Evolutionary conservation across 1,140 invertebrate genomes (phyloP).

Genomic region (Hyposmocoma kahamanoa): DNA sequence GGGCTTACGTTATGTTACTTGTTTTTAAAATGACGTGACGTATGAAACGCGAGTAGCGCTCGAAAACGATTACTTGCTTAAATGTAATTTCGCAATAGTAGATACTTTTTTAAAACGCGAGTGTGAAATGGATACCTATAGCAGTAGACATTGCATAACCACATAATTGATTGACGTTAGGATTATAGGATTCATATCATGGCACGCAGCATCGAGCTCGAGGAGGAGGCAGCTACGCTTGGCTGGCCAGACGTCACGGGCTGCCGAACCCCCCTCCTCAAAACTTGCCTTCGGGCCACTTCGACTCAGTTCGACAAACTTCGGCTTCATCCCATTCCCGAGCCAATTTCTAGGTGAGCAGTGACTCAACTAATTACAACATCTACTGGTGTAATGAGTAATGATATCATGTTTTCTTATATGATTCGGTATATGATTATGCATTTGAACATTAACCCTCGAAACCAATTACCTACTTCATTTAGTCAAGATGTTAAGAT

Average conservation of each 20-base stretch:
- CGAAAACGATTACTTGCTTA: too few species aligned
- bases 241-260: conserved; percentile 44
- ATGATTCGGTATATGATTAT: conserved; percentile 3
- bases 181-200: conserved; percentile 13
- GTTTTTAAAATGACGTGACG: too few species aligned
- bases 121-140: too few species aligned
- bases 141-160: too few species aligned
- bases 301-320: background rate
- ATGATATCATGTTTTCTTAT: conserved; percentile 39
- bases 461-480: background rate
- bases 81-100: too few species aligned
- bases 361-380: conserved; percentile 55
- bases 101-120: too few species aligned
- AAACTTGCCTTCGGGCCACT: conserved; percentile 23
- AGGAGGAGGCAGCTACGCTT: conserved; percentile 44
- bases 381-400: conserved; percentile 31
- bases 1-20: too few species aligned
- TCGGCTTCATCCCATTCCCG: conserved; percentile 29
- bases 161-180: too few species aligned
- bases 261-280: conserved; percentile 47
- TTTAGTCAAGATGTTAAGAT: background rate
- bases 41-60: too few species aligned
- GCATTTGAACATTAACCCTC: background rate
- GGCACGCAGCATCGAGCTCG: conserved; percentile 30
- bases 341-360: conserved; percentile 46